Evolutionary conservation across 2,888 invertebrate species (phyloP).

Genomic region (Ophion obscuratus): DNA sequence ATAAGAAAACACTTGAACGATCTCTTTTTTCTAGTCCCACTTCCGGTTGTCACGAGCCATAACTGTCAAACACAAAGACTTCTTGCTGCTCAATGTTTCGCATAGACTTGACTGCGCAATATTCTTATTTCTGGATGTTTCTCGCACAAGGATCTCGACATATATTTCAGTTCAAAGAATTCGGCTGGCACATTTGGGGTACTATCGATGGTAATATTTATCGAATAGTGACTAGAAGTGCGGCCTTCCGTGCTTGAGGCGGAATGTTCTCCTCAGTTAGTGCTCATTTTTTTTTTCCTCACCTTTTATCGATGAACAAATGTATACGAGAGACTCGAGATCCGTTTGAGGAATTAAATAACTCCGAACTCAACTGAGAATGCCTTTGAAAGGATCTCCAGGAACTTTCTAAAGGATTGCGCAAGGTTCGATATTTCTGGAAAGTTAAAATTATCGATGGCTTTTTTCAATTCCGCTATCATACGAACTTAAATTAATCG

Average conservation of each 20-base stretch:
- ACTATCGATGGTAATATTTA: constrained; percentile 13
- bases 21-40: constrained; percentile 2
- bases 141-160: neutral
- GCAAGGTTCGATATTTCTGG: neutral
- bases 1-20: constrained; percentile 18
- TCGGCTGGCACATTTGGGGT: neutral
- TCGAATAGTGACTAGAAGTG: constrained; percentile 17
- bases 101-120: neutral
- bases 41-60: constrained; percentile 41
- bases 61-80: constrained; percentile 29
- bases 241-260: neutral
- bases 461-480: neutral
- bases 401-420: neutral
- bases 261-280: constrained; percentile 16
- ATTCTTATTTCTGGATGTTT: neutral
- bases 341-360: constrained; percentile 20
- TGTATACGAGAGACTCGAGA: neutral
- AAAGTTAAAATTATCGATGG: neutral
- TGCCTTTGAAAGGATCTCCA: constrained; percentile 14
- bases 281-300: constrained; percentile 1
- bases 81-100: neutral
- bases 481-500: too few relatives aligned
- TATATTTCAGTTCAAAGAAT: neutral
- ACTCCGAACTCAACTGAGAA: neutral
- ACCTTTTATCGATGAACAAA: constrained; percentile 13